A percentile compares a stretch with the other conserved stretches of the same genome.
These are phyloP conservation scores for Trematocara caparti DNA, from an alignment of 2,797 vertebrate genomes.

Conservation along the genomic window DNA sequence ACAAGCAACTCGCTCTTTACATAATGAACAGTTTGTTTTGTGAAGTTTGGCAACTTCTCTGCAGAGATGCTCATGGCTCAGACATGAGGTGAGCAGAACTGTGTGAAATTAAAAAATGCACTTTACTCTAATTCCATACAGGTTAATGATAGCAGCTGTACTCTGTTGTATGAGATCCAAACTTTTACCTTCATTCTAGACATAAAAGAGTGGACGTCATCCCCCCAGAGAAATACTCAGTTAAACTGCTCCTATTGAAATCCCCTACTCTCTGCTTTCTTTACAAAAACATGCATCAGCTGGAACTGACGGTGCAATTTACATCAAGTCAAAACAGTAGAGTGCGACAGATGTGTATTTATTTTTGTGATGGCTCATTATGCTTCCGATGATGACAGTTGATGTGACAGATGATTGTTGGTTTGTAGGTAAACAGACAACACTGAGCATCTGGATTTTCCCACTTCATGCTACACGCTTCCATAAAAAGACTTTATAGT, in stretches of 20 bases:
- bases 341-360: not conserved
- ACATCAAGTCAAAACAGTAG: not conserved
- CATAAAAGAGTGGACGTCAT: not conserved
- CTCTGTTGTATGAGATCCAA: not conserved
- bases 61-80: constrained; percentile 1
- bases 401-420: not conserved
- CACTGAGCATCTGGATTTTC: not conserved
- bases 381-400: not conserved
- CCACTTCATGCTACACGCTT: not conserved
- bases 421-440: not conserved
- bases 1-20: constrained; percentile 5
- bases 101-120: not conserved
- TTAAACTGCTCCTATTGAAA: not conserved
- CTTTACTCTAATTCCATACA: not conserved
- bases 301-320: not conserved
- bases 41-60: constrained; percentile 17
- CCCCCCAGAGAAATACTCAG: not conserved
- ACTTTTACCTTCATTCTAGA: not conserved
- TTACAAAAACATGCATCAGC: not conserved
- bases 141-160: not conserved
- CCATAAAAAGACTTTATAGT: not conserved
- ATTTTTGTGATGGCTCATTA: not conserved
- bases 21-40: constrained; percentile 32
- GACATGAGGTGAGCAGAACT: not conserved
- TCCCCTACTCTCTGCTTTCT: not conserved